Evolutionary conservation across 2,888 invertebrate genomes (phyloP).

Genomic region (Nephrotoma guestfalica): DNA sequence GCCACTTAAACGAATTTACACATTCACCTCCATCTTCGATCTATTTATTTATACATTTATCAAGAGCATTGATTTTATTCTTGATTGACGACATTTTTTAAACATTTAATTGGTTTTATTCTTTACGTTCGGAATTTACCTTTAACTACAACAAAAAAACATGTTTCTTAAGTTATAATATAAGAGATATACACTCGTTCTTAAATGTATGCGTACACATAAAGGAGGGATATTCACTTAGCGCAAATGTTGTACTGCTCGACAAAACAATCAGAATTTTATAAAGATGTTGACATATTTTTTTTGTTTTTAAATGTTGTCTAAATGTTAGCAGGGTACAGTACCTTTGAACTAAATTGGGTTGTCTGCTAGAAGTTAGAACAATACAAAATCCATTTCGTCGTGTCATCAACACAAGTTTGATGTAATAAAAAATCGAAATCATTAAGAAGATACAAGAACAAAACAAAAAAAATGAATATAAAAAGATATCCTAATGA

Average conservation of each 20-base stretch:
- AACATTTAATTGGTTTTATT: neutral
- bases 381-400: neutral
- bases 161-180: neutral
- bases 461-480: neutral
- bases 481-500: neutral
- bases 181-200: neutral
- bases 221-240: neutral
- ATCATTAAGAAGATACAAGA: neutral
- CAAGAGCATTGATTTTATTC: neutral
- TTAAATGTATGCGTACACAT: neutral
- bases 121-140: neutral
- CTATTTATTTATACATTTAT: neutral
- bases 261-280: neutral
- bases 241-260: neutral
- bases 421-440: neutral
- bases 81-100: neutral
- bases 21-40: neutral
- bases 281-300: neutral
- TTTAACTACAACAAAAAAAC: neutral
- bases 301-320: neutral
- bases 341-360: neutral
- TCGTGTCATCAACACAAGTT: neutral
- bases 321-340: neutral
- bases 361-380: neutral
- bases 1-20: neutral